These are phyloP conservation scores for Helicoverpa zea DNA, from an alignment of 1,140 invertebrate genomes.

Conservation along the genomic window DNA sequence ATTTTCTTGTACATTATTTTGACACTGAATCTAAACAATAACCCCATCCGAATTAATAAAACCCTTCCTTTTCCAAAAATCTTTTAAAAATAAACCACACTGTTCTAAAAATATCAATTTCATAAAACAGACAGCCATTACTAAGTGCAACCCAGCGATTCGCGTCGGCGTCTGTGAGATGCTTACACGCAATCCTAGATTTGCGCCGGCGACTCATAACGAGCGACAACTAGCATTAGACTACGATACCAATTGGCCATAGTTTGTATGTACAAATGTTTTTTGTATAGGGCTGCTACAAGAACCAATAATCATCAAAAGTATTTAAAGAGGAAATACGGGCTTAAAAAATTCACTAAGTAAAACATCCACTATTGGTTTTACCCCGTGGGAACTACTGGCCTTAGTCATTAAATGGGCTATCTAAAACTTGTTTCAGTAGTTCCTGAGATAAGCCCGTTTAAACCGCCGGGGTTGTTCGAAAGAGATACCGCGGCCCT, in stretches of 20 bases:
- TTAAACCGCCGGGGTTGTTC: too few relatives aligned
- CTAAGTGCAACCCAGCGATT: constrained; percentile 21
- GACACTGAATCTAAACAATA: too few relatives aligned
- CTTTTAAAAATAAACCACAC: background rate
- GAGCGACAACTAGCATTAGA: constrained; percentile 63
- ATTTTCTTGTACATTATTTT: background rate
- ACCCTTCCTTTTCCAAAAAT: background rate
- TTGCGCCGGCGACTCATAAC: constrained; percentile 64
- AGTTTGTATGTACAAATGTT: constrained; percentile 55
- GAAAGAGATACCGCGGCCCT: too few relatives aligned
- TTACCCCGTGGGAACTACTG: too few relatives aligned
- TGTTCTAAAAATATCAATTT: background rate
- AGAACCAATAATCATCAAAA: background rate
- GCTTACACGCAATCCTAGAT: constrained; percentile 15
- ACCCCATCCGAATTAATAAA: too few relatives aligned
- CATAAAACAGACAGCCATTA: constrained; percentile 19
- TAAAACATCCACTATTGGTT: too few relatives aligned
- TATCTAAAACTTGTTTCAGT: too few relatives aligned
- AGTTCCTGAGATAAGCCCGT: too few relatives aligned
- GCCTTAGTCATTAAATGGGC: too few relatives aligned
- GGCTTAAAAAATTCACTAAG: too few relatives aligned
- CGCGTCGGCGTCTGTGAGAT: constrained; percentile 28
- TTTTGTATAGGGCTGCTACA: constrained; percentile 55
- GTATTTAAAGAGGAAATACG: too few relatives aligned
- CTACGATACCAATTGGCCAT: constrained; percentile 56